Evolutionary conservation across 2,888 invertebrate genomes (phyloP).

Genomic region (Microplitis deprimator): DNA sequence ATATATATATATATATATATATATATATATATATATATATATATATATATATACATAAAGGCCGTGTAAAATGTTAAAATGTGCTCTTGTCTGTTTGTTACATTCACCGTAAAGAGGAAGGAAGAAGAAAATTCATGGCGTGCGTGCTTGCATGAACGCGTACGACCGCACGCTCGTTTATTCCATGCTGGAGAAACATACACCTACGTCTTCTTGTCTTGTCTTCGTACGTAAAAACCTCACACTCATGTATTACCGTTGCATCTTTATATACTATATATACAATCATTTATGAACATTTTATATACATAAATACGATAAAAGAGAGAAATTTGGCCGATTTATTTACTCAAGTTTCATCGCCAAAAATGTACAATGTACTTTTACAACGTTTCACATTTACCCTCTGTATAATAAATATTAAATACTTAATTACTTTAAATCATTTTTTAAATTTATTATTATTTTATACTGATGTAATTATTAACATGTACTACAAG

Average conservation of each 20-base stretch:
- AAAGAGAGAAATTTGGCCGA: slow-evolving; percentile 9
- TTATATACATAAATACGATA: neutral
- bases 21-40: too few species aligned
- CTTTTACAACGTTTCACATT: slow-evolving; percentile 23
- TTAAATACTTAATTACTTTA: neutral
- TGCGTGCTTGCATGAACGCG: slow-evolving; percentile 53
- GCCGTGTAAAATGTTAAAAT: neutral
- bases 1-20: too few species aligned
- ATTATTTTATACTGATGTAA: slow-evolving; percentile 8
- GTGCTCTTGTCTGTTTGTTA: slow-evolving; percentile 22
- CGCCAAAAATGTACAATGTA: slow-evolving; percentile 20
- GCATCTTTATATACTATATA: neutral
- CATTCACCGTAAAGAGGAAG: slow-evolving; percentile 19
- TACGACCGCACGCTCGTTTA: slow-evolving; percentile 50
- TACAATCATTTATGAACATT: neutral
- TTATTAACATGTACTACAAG: neutral
- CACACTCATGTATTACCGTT: slow-evolving; percentile 22
- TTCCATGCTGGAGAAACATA: slow-evolving; percentile 41
- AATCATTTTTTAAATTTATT: neutral
- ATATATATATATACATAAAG: neutral
- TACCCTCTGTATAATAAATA: neutral
- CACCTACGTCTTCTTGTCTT: slow-evolving; percentile 40
- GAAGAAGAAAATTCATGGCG: slow-evolving; percentile 46
- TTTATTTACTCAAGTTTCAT: slow-evolving; percentile 21
- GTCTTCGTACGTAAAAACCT: neutral